These are phyloP conservation scores for Furcifer pardalis DNA, from an alignment of 2,797 vertebrate species.

Conservation along the genomic window DNA sequence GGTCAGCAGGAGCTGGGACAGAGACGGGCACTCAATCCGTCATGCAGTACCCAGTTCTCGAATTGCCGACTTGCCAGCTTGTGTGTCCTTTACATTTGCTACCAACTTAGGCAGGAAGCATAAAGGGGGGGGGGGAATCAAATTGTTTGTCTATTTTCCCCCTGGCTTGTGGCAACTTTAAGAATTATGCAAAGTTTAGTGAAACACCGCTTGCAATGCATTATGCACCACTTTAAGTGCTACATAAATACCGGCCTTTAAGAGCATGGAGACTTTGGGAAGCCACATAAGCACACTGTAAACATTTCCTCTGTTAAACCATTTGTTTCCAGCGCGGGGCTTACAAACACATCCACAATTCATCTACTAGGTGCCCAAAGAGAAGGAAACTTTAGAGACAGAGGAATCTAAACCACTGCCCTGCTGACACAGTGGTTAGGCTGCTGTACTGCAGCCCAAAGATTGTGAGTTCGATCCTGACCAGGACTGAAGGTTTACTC, in stretches of 20 bases:
- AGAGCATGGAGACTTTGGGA: not conserved
- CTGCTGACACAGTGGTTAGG: too few species aligned
- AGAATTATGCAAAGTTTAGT: not conserved
- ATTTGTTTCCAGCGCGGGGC: not conserved
- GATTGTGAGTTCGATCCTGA: too few species aligned
- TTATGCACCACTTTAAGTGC: not conserved
- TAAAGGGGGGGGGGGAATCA: not conserved
- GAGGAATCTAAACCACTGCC: too few species aligned
- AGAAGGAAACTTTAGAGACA: too few species aligned
- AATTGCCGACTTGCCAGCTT: too few species aligned
- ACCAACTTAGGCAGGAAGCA: not conserved
- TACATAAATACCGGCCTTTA: constrained; percentile 17
- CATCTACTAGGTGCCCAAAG: not conserved
- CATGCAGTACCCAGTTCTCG: too few species aligned
- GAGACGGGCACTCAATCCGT: too few species aligned
- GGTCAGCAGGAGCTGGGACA: too few species aligned
- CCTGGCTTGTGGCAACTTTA: not conserved
- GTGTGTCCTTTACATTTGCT: not conserved
- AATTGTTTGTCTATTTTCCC: not conserved
- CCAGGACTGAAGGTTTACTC: too few species aligned
- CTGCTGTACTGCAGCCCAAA: too few species aligned
- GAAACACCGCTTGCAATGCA: not conserved
- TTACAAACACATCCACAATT: not conserved
- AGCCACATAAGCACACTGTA: not conserved
- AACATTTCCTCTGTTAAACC: constrained; percentile 1